phyloP scores from a whole-genome alignment of 2,888 invertebrate species.

The Deroplatys truncata region DNA sequence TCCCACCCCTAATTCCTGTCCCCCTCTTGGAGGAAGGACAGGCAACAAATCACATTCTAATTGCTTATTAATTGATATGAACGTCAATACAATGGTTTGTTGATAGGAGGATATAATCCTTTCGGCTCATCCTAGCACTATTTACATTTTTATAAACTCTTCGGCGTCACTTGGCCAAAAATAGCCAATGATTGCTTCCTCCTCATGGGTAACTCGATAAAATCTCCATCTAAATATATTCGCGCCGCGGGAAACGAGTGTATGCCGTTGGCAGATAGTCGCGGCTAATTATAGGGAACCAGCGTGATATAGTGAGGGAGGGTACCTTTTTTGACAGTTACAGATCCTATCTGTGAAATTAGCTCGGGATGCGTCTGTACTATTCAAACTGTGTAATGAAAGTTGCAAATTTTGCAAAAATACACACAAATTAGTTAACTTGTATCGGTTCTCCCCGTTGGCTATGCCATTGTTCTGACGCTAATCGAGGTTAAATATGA shows the following conservation, averaged over 20 bases:
- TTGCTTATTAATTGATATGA: background rate
- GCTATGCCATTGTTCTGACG: too few relatives aligned
- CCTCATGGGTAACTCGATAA: background rate
- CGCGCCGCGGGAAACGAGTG: background rate
- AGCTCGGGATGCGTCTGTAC: background rate
- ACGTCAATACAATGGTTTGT: background rate
- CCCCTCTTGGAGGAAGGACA: background rate
- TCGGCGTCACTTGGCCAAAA: background rate
- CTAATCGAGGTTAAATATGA: too few relatives aligned
- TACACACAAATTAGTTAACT: background rate
- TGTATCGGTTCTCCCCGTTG: background rate
- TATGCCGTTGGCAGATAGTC: background rate
- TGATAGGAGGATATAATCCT: background rate
- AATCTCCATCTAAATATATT: background rate
- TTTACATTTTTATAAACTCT: background rate
- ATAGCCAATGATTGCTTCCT: background rate
- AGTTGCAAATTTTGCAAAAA: background rate
- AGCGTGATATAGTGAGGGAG: background rate
- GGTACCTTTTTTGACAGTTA: background rate
- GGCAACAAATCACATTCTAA: background rate
- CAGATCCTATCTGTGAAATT: background rate
- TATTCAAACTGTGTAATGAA: background rate
- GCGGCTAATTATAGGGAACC: background rate
- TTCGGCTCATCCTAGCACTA: background rate
- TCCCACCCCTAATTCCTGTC: too few relatives aligned